Base-by-base conservation (phyloP, 2,888 invertebrate genomes). In the Cryptus armator region DNA sequence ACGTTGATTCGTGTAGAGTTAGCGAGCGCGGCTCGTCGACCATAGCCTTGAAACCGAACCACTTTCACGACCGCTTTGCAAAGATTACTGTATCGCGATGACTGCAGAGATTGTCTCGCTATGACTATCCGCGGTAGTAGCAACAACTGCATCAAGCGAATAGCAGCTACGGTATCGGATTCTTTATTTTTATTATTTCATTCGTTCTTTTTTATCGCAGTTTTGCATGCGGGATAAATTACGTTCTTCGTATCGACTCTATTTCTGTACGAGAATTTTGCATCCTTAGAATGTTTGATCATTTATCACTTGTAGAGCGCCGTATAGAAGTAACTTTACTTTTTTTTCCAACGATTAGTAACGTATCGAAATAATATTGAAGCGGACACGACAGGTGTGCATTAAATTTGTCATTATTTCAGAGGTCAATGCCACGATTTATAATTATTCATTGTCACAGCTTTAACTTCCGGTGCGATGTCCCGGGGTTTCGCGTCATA, bases 11-110 rank as follows among this genome's bases (percentile, higher is more conserved):
- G 51, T 70, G 48, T 48, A 19, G 62, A 48, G 68, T 68, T 74
- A 29, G 19, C 9, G 46, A 37, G 56, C 29, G 32, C 53, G 68
- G 19, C 43, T 70, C 2, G 29, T 70, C 67, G 62, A 64, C 51
- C 59, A 14, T 46, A 66, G 82, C 82, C 82, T 82, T 82, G 76
- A 72, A 82, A 56, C 56, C 46, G 46, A 46, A 66, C 66, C 76
- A 82, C 82, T 82, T 82, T 76, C 77, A 72, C 77, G 70, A 19
- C 24, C 44, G 37, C 46, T 46, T 72, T 53, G 71, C 24, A n/a
- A 66, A 32, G 77, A 82, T 71, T 77, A 75, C 75, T 51, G 43
- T 59, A 48, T 51, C 62, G 43, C 46, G 75, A 75, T 62, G 70
- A 81, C 67, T 64, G 19, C 51, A 29, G 37, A 53, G 62, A 79